Evolutionary conservation across 2,113 vertebrate genomes (phyloP).

Genomic region (Silurus glanis): DNA sequence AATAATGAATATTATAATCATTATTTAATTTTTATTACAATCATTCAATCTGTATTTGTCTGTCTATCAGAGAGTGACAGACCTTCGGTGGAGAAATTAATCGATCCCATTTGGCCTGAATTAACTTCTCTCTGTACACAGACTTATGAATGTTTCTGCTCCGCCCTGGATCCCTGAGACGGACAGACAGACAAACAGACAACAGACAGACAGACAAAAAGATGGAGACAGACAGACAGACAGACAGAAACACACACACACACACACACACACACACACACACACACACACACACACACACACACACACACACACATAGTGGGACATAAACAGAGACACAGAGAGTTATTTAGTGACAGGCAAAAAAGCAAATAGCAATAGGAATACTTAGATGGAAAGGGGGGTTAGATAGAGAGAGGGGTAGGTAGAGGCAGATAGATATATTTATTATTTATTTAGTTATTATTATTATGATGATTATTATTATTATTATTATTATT

Average conservation of each 20-base stretch:
- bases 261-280: background rate
- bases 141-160: constrained; percentile 67
- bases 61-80: background rate
- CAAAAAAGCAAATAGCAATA: too few relatives aligned
- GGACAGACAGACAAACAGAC: background rate
- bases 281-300: constrained; percentile 14
- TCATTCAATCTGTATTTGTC: background rate
- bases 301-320: background rate
- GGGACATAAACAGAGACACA: too few relatives aligned
- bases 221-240: too few relatives aligned
- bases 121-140: constrained; percentile 70
- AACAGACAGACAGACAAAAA: background rate
- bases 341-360: too few relatives aligned
- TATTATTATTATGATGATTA: background rate
- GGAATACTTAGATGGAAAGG: too few relatives aligned
- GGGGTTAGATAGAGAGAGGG: too few relatives aligned
- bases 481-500: too few relatives aligned
- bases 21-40: background rate
- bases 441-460: too few relatives aligned
- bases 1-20: background rate
- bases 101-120: constrained; percentile 71
- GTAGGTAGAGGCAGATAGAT: too few relatives aligned
- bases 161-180: constrained; percentile 72
- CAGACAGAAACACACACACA: background rate
- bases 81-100: constrained; percentile 63